A percentile compares a stretch with the other conserved stretches of the same genome.
phyloP scores from a whole-genome alignment of 1,140 invertebrate genomes.

The Matsumurasca onukii region DNA sequence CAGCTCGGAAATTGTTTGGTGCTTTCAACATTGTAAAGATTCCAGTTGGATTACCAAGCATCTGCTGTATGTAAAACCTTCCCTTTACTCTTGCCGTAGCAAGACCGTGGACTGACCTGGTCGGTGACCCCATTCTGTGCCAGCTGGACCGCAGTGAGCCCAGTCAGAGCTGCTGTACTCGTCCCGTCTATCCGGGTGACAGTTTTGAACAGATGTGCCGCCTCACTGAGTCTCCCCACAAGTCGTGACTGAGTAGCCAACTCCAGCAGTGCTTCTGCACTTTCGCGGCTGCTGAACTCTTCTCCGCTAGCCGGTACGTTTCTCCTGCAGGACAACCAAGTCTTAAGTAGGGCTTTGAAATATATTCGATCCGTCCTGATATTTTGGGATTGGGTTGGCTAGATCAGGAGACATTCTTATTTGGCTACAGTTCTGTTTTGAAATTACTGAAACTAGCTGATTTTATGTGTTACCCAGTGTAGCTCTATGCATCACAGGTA shows the following conservation, averaged over 20 bases:
- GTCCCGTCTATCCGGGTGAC: conserved; percentile 82
- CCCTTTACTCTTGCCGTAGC: not conserved
- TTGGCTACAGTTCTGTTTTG: too few relatives aligned
- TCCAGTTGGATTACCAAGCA: not conserved
- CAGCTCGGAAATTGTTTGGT: not conserved
- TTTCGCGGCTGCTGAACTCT: too few relatives aligned
- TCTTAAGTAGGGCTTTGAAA: too few relatives aligned
- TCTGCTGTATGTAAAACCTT: not conserved
- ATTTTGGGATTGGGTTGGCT: too few relatives aligned
- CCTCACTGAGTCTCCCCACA: conserved; percentile 73
- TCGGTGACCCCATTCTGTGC: conserved; percentile 30
- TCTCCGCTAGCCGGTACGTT: too few relatives aligned
- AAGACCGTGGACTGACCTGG: conserved; percentile 25
- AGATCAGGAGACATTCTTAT: too few relatives aligned
- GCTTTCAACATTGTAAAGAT: not conserved
- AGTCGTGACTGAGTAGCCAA: conserved; percentile 77
- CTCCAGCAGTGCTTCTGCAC: conserved; percentile 72
- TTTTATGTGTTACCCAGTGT: too few relatives aligned
- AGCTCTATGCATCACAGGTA: too few relatives aligned
- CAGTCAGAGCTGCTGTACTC: conserved; percentile 74
- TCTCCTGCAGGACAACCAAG: too few relatives aligned
- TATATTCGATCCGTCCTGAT: too few relatives aligned
- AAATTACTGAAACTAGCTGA: too few relatives aligned
- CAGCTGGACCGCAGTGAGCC: conserved; percentile 76
- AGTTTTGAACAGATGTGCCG: conserved; percentile 73